These are phyloP conservation scores for Sebastiscus albofasciatus DNA, from an alignment of 2,797 vertebrate genomes.

Conservation along the genomic window DNA sequence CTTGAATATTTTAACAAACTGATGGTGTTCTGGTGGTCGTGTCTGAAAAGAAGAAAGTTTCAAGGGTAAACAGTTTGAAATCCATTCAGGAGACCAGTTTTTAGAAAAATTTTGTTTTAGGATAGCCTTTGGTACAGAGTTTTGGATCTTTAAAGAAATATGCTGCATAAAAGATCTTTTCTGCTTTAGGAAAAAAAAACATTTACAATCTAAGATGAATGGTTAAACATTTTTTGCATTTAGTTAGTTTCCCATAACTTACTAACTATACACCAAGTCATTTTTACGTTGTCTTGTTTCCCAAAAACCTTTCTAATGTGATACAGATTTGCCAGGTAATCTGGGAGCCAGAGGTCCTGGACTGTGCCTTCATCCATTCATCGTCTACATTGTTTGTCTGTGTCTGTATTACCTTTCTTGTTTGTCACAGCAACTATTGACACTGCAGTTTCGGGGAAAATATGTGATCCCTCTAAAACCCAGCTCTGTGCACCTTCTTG, in stretches of 20 bases:
- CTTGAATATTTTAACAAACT: neutral
- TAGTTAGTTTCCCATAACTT: neutral
- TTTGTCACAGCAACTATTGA: conserved; percentile 10
- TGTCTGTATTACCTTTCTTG: neutral
- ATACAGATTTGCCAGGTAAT: neutral
- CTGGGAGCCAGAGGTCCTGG: neutral
- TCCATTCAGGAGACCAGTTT: neutral
- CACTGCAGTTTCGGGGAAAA: neutral
- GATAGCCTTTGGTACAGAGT: neutral
- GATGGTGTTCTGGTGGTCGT: neutral
- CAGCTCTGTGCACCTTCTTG: neutral
- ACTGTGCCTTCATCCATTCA: neutral
- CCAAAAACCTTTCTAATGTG: neutral
- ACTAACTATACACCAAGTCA: neutral
- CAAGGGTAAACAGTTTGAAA: neutral
- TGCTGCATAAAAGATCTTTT: neutral
- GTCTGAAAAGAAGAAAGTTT: neutral
- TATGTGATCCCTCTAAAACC: neutral
- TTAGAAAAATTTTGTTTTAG: neutral
- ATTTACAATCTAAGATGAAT: neutral
- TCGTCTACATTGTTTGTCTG: neutral
- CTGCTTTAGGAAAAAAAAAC: neutral
- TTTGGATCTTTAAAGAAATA: neutral
- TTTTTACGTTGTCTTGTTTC: neutral
- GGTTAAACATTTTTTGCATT: neutral